Percentiles rank a stretch among this genome's conserved stretches.
phyloP scores from a whole-genome alignment of 2,888 invertebrate genomes.

The Netelia fuscicornis region DNA sequence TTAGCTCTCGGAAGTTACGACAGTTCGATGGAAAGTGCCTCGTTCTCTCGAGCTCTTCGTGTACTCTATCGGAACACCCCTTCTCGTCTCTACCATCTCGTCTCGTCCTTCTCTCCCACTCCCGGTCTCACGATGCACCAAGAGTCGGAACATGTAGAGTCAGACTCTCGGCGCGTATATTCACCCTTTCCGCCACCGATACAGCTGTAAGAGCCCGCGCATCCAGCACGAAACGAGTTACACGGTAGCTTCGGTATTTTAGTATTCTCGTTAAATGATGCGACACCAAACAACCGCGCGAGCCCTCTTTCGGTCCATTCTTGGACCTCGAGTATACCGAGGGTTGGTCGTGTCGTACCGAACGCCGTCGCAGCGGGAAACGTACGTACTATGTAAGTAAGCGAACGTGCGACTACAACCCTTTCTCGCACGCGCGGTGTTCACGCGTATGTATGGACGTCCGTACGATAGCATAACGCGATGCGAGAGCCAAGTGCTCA shows the following conservation, averaged over 20 bases:
- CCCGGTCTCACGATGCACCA: constrained; percentile 24
- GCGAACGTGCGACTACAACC: constrained; percentile 52
- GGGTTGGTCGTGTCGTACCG: neutral
- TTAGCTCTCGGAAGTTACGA: constrained; percentile 68
- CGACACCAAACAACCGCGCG: constrained; percentile 65
- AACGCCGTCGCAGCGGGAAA: neutral
- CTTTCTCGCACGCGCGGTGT: constrained; percentile 50
- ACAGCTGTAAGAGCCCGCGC: constrained; percentile 2
- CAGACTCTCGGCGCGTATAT: neutral
- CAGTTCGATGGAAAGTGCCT: constrained; percentile 67
- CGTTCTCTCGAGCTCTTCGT: constrained; percentile 50
- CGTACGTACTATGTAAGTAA: constrained; percentile 29
- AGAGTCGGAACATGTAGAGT: constrained; percentile 11
- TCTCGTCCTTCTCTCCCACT: neutral
- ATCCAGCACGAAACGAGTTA: constrained; percentile 66
- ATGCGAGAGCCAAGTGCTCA: constrained; percentile 51
- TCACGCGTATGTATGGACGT: constrained; percentile 18
- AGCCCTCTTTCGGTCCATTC: constrained; percentile 44
- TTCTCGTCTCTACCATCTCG: constrained; percentile 10
- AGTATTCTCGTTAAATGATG: constrained; percentile 69
- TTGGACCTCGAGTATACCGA: constrained; percentile 19
- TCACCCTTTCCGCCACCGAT: neutral
- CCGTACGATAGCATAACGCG: neutral
- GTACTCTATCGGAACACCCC: constrained; percentile 45
- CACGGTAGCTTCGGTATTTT: constrained; percentile 71